Base-by-base conservation (phyloP, 1,140 invertebrate species). In the Apolygus lucorum region DNA sequence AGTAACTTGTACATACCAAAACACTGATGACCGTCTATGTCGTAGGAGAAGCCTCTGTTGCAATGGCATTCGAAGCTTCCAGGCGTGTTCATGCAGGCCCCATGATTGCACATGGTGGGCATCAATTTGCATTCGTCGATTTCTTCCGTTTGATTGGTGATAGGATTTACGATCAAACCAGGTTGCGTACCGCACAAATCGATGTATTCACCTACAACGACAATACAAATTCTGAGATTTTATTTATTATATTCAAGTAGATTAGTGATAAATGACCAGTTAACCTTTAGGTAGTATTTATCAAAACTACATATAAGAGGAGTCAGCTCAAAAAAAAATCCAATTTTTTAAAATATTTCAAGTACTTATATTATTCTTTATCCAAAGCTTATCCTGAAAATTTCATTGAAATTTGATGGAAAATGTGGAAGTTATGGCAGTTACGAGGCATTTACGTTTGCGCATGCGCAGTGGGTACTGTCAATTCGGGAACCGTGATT, bases 41-140 rank as follows among this genome's bases (percentile, higher is more conserved):
- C 90, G 76, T 91, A 91, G 29, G 85, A 78, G 76, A 87, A 92
- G 0, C 90, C 90, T 63, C 77, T 76, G 68, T 87, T 82, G 70
- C 87, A 89, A 42, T 86, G 83, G 74, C 87, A 89, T 68, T 85
- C 84, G 72, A 89, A 91, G 76, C 88, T 89, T 0, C 88, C 88
- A 4, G 88, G 87, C 0, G 87, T 90, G 76, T 92, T 91, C 74
- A 93, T 84, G 75, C 92, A 95, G 17, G 80, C 79, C 2, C 91
- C 92, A 73, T 94, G 90, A 64, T 86, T 87, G 80, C 93, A 96
- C 81, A 92, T 87, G 26, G 87, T 85, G 17, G 90, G 89, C 87
- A 92, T 92, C 54, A 90, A 80, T 13, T 84, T 80, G 75, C 93
- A 96, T 80, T 95, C 90, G 74, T 92, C 85, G 63, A 91, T 90